phyloP scores from a whole-genome alignment of 2,797 vertebrate species.

The Macrochelys suwanniensis region DNA sequence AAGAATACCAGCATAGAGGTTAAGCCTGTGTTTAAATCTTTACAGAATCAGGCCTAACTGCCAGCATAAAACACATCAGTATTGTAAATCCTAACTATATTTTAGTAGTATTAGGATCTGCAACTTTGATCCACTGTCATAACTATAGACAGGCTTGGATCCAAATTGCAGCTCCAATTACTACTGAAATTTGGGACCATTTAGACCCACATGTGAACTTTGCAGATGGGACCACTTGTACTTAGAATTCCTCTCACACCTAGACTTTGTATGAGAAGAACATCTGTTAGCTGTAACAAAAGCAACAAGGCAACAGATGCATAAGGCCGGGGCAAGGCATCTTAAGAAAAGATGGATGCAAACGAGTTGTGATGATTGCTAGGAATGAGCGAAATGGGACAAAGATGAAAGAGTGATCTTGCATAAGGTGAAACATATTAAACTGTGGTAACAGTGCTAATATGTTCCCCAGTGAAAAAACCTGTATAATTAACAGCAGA shows the following conservation, averaged over 20 bases:
- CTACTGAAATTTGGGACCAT: not conserved
- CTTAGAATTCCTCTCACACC: not conserved
- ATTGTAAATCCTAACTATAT: not conserved
- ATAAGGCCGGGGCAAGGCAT: not conserved
- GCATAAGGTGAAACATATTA: conserved; percentile 41
- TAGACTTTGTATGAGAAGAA: not conserved
- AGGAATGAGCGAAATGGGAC: conserved; percentile 10
- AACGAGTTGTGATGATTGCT: not conserved
- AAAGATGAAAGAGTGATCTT: conserved; percentile 38
- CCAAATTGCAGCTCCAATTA: not conserved
- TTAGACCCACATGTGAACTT: not conserved
- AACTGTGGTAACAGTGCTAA: conserved; percentile 36
- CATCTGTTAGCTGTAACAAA: not conserved
- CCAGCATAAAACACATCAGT: not conserved
- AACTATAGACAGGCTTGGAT: not conserved
- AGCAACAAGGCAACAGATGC: not conserved
- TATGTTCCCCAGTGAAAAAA: conserved; percentile 22
- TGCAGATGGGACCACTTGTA: not conserved
- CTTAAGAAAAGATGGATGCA: not conserved
- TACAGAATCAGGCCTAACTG: not conserved
- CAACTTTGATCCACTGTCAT: not conserved
- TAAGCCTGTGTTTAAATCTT: not conserved
- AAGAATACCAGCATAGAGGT: not conserved
- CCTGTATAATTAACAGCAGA: conserved; percentile 44
- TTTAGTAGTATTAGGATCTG: not conserved